Evolutionary conservation across 2,888 invertebrate species (phyloP), one percentile per base, ranked within the genome.

Genomic region (Dolomedes plantarius): DNA sequence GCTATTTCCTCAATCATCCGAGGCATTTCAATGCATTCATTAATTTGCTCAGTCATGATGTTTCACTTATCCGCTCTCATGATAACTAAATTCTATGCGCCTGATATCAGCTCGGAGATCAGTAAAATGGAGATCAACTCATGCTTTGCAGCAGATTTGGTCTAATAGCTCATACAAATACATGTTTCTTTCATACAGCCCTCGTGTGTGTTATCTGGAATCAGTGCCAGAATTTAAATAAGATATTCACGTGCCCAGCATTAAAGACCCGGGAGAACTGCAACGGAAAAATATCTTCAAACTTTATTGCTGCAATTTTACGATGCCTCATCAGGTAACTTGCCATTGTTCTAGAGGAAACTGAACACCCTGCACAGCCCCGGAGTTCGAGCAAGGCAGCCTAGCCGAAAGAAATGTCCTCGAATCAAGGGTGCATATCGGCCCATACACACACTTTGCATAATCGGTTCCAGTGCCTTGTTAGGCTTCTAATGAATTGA

Each of bases 361-460:
- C 16, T 2, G 41, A 2, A 16, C 16, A 46, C 9, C 13, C 41
- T 11, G 16, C 36, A 6, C 46, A 56, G 56, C n/a, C 23, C 56
- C 23, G 9, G 3, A 23, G 56, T 3, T 56, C 16, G 41, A n/a
- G 19, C 23, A 23, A 56, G 23, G 23, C 56, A 56, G 56, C 56
- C 56, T 56, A 23, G 19, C 56, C 23, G 56, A 56, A 56, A 56
- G 56, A 6, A 56, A 56, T 56, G 56, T 56, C 56, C 56, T 56
- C 56, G 19, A 56, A 56, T 56, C 56, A 56, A 56, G 56, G 23
- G 56, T 56, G 56, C 56, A 56, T 56, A 56, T 56, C 56, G 23
- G 56, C 56, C 7, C 19, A 11, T 23, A 46, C 9, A 13, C 41
- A 46, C 41, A 46, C 11, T 56, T 56, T 19, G 23, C 19, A 23